phyloP scores from a whole-genome alignment of 2,113 vertebrate species.

The Ahaetulla prasina region DNA sequence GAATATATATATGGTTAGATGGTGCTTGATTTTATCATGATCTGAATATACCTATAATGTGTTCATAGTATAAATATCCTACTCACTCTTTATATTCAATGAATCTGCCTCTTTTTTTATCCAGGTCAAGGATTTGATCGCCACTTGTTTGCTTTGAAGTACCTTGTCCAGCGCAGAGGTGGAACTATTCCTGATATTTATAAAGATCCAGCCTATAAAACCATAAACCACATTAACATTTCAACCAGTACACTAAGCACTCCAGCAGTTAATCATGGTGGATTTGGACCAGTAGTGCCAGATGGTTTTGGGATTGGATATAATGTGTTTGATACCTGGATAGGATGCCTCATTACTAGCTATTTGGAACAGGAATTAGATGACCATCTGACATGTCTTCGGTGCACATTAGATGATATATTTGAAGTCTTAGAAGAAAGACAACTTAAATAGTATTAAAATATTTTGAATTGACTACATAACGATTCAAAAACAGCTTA shows the following conservation, averaged over 20 bases:
- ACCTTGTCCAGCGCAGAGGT: constrained; percentile 1
- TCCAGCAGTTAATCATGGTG: constrained; percentile 15
- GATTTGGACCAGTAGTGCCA: not conserved
- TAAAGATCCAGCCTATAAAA: not conserved
- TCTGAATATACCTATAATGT: not conserved
- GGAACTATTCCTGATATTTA: constrained; percentile 8
- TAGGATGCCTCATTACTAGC: not conserved
- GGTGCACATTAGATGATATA: not conserved
- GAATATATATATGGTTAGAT: not conserved
- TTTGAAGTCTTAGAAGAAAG: constrained; percentile 11
- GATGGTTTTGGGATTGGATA: constrained; percentile 29
- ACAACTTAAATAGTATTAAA: not conserved
- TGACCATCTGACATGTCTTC: not conserved
- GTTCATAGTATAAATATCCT: not conserved
- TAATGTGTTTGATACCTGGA: not conserved
- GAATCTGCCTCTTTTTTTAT: not conserved
- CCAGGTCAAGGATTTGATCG: constrained; percentile 19
- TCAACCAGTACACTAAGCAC: constrained; percentile 13
- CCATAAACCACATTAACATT: constrained; percentile 15
- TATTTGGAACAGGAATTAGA: constrained; percentile 1
- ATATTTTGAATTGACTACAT: not conserved
- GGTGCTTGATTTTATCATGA: not conserved
- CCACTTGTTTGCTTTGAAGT: constrained; percentile 17
- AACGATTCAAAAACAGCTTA: not conserved
- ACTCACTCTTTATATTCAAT: not conserved